phyloP scores from a whole-genome alignment of 2,888 invertebrate genomes.

The Diploptera punctata region DNA sequence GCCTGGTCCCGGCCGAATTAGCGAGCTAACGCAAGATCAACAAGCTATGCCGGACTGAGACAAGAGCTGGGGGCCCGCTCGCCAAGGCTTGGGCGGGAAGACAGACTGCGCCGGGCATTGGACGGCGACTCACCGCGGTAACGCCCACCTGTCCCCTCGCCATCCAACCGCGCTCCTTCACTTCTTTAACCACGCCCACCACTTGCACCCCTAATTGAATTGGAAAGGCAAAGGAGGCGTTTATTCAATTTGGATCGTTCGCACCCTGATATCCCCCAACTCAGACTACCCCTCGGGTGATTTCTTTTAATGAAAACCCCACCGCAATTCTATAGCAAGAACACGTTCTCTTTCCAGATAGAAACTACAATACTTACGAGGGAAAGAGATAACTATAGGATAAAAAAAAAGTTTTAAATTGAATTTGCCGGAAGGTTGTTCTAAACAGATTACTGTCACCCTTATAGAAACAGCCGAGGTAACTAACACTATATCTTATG shows the following conservation, averaged over 20 bases:
- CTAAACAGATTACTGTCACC: slow-evolving; percentile 48
- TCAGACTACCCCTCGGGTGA: slow-evolving; percentile 10
- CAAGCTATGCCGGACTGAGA: slow-evolving; percentile 56
- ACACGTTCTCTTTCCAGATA: neutral
- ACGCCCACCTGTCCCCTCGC: neutral
- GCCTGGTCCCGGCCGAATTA: slow-evolving; percentile 55
- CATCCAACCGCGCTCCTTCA: slow-evolving; percentile 34
- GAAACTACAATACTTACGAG: slow-evolving; percentile 6
- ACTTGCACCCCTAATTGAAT: neutral
- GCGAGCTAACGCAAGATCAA: slow-evolving; percentile 49
- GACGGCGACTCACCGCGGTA: neutral
- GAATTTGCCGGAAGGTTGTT: slow-evolving; percentile 47
- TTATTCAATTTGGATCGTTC: slow-evolving; percentile 28
- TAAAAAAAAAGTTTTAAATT: slow-evolving; percentile 49
- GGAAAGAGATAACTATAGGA: slow-evolving; percentile 55
- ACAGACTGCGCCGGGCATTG: slow-evolving; percentile 44
- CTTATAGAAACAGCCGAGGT: slow-evolving; percentile 44
- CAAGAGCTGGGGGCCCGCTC: slow-evolving; percentile 51
- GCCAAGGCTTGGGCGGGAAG: slow-evolving; percentile 43
- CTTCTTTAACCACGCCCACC: slow-evolving; percentile 8
- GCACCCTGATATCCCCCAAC: neutral
- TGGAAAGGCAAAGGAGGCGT: slow-evolving; percentile 19
- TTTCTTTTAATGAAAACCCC: slow-evolving; percentile 35
- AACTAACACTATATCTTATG: slow-evolving; percentile 40
- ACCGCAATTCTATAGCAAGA: slow-evolving; percentile 15